Evolutionary conservation across 2,113 vertebrate genomes (phyloP).

Genomic region (Pollachius pollachius): DNA sequence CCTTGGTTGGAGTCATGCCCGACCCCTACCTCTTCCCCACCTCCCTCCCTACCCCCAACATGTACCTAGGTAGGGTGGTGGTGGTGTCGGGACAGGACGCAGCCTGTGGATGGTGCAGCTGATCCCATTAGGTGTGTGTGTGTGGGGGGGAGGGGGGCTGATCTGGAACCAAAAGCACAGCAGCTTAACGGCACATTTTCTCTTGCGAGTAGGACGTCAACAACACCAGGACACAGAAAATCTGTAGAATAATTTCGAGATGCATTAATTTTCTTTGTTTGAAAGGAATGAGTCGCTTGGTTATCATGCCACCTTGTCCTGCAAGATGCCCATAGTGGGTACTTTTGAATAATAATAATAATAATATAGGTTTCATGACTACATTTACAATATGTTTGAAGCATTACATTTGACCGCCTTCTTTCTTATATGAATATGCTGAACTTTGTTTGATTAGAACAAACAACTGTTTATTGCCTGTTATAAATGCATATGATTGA

Average conservation of each 20-base stretch:
- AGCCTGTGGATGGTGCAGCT: no score
- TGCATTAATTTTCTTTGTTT: constrained; percentile 26
- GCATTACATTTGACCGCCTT: no score
- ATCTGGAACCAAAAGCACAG: constrained; percentile 63
- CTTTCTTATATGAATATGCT: no score
- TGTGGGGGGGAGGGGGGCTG: no score
- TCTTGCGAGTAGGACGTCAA: constrained; percentile 51
- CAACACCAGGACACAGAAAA: constrained; percentile 20
- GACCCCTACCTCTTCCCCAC: not conserved
- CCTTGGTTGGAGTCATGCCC: constrained; percentile 42
- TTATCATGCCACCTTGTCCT: constrained; percentile 46
- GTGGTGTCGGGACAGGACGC: no score
- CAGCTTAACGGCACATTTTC: constrained; percentile 49
- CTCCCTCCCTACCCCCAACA: constrained; percentile 3
- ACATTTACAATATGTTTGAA: no score
- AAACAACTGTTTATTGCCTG: no score
- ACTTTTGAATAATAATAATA: not conserved
- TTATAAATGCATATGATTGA: no score
- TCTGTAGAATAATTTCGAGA: not conserved
- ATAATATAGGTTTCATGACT: no score
- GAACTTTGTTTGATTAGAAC: no score
- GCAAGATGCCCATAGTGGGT: constrained; percentile 9
- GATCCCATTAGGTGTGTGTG: no score
- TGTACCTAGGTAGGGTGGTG: not conserved
- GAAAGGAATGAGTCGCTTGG: constrained; percentile 47